Percentiles rank a stretch among this genome's conserved stretches.
These are phyloP conservation scores for Microplitis manilae DNA, from an alignment of 2,888 invertebrate species.

Conservation along the genomic window DNA sequence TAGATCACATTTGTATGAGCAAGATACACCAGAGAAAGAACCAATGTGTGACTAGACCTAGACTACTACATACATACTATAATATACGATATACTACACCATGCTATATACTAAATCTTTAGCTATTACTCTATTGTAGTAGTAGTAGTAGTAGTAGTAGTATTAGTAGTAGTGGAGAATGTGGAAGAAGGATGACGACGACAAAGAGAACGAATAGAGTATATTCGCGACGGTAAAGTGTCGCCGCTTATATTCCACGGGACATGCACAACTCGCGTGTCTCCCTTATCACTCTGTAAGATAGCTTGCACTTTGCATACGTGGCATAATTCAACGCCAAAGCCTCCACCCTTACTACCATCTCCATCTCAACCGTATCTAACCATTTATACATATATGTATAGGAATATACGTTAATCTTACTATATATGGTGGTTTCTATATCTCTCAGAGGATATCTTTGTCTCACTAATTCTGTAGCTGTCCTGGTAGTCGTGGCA, in stretches of 20 bases:
- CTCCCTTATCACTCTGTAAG: conserved; percentile 68
- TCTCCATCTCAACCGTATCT: conserved; percentile 22
- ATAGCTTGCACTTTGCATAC: conserved; percentile 70
- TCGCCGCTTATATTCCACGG: conserved; percentile 65
- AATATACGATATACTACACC: too few relatives aligned
- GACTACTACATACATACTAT: not conserved
- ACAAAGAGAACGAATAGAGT: conserved; percentile 14
- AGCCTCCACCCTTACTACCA: conserved; percentile 42
- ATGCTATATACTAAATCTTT: not conserved
- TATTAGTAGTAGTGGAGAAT: conserved; percentile 25
- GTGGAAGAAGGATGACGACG: conserved; percentile 28
- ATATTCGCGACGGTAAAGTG: conserved; percentile 56
- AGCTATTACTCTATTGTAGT: not conserved
- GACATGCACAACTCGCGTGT: conserved; percentile 69
- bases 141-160: conserved; percentile 7
- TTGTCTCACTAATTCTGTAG: conserved; percentile 44
- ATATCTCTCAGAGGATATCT: conserved; percentile 18
- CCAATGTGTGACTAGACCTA: conserved; percentile 6
- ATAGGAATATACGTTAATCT: not conserved
- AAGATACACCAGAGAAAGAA: conserved; percentile 30
- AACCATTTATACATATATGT: conserved; percentile 4
- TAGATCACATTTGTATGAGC: conserved; percentile 43
- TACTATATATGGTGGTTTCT: not conserved
- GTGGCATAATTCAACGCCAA: conserved; percentile 69
- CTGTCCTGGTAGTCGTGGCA: not conserved